Conservation (phyloP, 2,797 vertebrate species). For the Cephalopachus bancanus region DNA sequence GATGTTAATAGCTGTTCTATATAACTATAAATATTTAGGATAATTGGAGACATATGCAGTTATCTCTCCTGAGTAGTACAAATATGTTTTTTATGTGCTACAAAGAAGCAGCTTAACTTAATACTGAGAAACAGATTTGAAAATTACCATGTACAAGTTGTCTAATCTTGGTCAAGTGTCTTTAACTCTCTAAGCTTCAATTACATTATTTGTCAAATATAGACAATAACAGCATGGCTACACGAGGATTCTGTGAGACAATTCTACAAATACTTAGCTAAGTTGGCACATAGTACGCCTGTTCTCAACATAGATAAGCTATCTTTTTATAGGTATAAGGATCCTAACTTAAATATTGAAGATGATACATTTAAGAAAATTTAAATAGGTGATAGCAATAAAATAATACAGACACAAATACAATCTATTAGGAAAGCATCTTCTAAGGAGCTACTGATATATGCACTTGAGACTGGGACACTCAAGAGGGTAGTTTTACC, state of each 20-base stretch:
- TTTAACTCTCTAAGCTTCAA: background rate
- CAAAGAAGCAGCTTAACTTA: background rate
- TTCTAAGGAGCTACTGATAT: background rate
- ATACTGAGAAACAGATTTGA: background rate
- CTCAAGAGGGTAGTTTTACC: background rate
- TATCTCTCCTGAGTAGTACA: conserved; percentile 20
- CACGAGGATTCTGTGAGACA: background rate
- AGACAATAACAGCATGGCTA: background rate
- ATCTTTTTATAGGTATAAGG: too few relatives aligned
- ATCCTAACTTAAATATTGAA: background rate
- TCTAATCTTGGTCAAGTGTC: background rate
- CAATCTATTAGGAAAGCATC: background rate
- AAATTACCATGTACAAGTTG: background rate
- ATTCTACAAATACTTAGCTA: background rate
- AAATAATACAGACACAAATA: background rate
- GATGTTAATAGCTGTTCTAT: conserved; percentile 42
- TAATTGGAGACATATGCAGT: conserved; percentile 34
- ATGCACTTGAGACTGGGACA: background rate
- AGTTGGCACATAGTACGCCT: background rate
- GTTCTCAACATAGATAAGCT: background rate
- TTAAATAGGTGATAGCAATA: background rate
- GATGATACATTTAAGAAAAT: background rate
- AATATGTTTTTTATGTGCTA: conserved; percentile 32
- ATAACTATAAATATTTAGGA: conserved; percentile 70
- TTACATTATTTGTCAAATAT: background rate